Percentiles rank a stretch among this genome's conserved stretches.
Evolutionary conservation across 1,140 invertebrate species (phyloP).

Genomic region (Scaptomyza pallida): DNA sequence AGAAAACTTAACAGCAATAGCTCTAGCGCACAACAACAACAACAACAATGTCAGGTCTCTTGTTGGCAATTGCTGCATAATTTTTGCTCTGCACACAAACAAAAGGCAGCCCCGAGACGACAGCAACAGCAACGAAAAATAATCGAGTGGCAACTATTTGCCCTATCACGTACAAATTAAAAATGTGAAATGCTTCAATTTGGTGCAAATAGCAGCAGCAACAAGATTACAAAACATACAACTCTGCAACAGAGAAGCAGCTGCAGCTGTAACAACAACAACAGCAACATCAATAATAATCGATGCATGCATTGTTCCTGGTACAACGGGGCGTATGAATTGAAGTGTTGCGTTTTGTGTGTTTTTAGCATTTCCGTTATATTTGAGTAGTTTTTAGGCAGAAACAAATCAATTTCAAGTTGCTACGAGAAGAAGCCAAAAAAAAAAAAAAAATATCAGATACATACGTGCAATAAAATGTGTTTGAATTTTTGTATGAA

Average conservation of each 20-base stretch:
- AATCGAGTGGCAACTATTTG: conserved; percentile 75
- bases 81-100: conserved; percentile 59
- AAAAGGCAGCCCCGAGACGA: not conserved
- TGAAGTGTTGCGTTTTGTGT: conserved; percentile 1
- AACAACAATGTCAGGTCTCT: conserved; percentile 40
- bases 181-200: conserved; percentile 82
- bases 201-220: conserved; percentile 14
- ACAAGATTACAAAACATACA: conserved; percentile 56
- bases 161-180: conserved; percentile 82
- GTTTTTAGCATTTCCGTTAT: not conserved
- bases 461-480: not conserved
- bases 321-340: conserved; percentile 44
- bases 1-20: conserved; percentile 4
- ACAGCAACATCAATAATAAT: too few relatives aligned
- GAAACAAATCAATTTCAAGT: not conserved
- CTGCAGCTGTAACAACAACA: conserved; percentile 15
- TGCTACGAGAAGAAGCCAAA: too few relatives aligned
- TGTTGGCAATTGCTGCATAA: conserved; percentile 57
- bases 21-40: conserved; percentile 12
- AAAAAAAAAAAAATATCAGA: not conserved
- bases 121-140: not conserved
- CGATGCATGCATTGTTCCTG: conserved; percentile 1
- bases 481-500: not conserved
- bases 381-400: not conserved
- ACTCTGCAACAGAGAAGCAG: conserved; percentile 4